phyloP scores from a whole-genome alignment of 2,113 vertebrate species.

The Platysternon megacephalum region DNA sequence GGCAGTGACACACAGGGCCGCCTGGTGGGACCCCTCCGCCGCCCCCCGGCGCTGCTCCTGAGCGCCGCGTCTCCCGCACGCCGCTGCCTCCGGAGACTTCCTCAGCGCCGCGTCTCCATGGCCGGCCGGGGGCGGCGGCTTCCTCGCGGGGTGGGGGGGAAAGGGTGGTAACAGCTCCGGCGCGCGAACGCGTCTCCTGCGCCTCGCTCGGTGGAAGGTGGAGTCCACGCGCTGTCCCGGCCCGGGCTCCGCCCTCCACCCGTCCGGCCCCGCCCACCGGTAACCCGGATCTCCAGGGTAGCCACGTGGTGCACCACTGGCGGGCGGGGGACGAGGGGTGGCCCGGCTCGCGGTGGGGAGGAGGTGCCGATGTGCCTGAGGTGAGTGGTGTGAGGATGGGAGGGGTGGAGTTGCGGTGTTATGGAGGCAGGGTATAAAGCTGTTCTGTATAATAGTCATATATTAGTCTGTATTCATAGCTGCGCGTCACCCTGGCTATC shows the following conservation, averaged over 20 bases:
- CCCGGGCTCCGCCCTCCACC: not conserved
- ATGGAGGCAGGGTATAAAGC: not conserved
- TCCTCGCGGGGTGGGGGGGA: not conserved
- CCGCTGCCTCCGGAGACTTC: not conserved
- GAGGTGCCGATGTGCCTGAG: not conserved
- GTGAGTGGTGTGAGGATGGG: not conserved
- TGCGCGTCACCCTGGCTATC: not conserved
- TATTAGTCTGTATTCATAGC: no score
- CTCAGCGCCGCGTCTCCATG: constrained; percentile 6
- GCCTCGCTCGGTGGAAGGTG: not conserved
- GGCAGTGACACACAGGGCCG: not conserved
- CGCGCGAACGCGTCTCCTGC: constrained; percentile 1
- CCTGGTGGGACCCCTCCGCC: not conserved
- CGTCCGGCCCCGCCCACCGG: not conserved
- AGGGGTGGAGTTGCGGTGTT: no score
- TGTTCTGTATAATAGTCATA: not conserved
- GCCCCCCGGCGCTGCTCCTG: not conserved
- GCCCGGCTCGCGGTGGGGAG: accelerated
- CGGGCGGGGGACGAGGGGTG: not conserved
- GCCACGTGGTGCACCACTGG: not conserved
- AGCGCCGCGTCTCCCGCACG: not conserved
- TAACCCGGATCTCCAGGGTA: constrained; percentile 42
- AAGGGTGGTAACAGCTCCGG: not conserved
- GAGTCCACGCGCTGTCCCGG: not conserved
- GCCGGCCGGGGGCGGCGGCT: not conserved